Conservation (phyloP, 2,888 invertebrate species). For the Cordilura impudica region DNA sequence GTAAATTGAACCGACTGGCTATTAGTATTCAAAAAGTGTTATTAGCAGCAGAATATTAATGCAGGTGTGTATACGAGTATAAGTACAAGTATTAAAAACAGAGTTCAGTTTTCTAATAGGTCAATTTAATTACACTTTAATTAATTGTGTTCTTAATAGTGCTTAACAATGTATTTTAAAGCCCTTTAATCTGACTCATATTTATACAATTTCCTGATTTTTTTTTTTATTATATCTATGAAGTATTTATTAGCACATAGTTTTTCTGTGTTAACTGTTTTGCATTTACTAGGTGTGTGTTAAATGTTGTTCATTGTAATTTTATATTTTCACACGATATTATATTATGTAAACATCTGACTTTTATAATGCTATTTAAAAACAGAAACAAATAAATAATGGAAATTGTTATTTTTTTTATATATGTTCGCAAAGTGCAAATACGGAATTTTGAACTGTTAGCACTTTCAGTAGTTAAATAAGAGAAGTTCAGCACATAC, state of each 20-base stretch:
- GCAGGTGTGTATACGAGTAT: no score
- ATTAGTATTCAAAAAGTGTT: no score
- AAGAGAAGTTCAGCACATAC: no score
- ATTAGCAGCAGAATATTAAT: no score
- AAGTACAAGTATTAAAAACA: no score
- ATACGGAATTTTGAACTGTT: no score
- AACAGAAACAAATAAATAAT: constrained; percentile 8
- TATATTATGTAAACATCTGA: constrained; percentile 45
- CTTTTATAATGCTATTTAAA: constrained; percentile 15
- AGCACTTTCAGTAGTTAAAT: no score
- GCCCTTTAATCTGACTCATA: neutral
- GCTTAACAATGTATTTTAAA: no score
- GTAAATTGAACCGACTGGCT: no score
- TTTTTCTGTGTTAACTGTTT: neutral
- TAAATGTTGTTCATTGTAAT: constrained; percentile 44
- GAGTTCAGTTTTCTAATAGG: no score
- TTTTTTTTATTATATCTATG: neutral
- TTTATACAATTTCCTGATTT: neutral
- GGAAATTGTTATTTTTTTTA: constrained; percentile 14
- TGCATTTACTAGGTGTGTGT: constrained; percentile 30
- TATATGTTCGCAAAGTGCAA: constrained; percentile 24
- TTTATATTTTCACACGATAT: constrained; percentile 62
- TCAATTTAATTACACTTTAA: no score
- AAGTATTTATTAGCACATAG: neutral
- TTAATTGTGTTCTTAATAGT: no score